These are phyloP conservation scores for Edolisoma coerulescens DNA, from an alignment of 2,113 vertebrate species.

Conservation along the genomic window DNA sequence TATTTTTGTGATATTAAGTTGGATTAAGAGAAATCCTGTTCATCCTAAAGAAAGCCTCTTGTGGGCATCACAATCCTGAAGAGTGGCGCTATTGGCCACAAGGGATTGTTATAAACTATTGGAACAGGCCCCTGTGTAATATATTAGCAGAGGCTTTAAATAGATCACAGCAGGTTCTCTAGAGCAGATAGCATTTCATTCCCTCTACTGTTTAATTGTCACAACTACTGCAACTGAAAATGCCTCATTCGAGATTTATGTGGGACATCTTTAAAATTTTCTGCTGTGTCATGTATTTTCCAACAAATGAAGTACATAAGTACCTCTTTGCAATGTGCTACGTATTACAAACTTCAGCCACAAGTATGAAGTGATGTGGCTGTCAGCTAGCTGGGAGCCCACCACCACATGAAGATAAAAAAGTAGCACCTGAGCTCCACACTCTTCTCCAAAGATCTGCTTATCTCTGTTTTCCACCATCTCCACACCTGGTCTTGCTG, in stretches of 20 bases:
- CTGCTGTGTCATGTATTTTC: not conserved
- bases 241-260: not conserved
- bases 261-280: not conserved
- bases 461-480: not conserved
- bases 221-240: not conserved
- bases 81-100: not conserved
- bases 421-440: not conserved
- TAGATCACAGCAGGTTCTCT: not conserved
- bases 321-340: not conserved
- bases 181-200: not conserved
- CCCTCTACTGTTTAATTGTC: not conserved
- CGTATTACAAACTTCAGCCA: not conserved
- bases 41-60: not conserved
- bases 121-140: not conserved
- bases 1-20: not conserved
- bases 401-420: not conserved
- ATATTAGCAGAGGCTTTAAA: not conserved
- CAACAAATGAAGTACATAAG: not conserved
- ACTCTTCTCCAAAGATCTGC: not conserved
- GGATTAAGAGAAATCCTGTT: not conserved
- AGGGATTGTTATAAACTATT: not conserved
- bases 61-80: not conserved
- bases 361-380: not conserved
- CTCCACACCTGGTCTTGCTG: not conserved
- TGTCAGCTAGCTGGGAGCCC: not conserved